Conservation (phyloP, 92 coral and sea anemone genomes). For the Nematostella vectensis region DNA sequence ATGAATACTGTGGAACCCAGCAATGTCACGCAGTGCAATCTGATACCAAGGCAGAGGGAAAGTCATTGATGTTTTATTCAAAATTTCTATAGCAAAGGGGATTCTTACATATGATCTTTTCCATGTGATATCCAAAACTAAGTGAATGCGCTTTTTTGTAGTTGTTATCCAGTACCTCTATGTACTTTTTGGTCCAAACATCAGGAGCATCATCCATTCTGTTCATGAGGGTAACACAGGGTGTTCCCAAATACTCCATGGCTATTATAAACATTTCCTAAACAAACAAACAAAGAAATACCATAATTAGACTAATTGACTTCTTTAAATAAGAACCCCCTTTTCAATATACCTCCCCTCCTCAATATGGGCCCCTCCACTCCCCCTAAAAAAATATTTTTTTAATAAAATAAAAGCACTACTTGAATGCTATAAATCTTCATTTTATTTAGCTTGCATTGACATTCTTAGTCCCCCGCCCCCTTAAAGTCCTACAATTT, state of each 20-base stretch:
- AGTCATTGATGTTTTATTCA: too few relatives aligned
- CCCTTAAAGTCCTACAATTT: too few relatives aligned
- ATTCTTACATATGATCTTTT: neutral
- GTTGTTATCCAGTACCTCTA: constrained; percentile 15
- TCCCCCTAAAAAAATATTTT: too few relatives aligned
- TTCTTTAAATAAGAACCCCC: too few relatives aligned
- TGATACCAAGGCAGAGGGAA: neutral
- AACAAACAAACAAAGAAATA: neutral
- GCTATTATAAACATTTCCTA: constrained; percentile 41
- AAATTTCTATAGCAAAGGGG: neutral
- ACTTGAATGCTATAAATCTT: too few relatives aligned
- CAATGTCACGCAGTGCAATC: constrained; percentile 42
- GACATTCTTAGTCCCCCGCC: too few relatives aligned
- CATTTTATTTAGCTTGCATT: too few relatives aligned
- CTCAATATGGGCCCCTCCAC: too few relatives aligned
- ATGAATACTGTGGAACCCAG: constrained; percentile 53
- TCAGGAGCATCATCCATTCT: constrained; percentile 26
- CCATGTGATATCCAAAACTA: neutral
- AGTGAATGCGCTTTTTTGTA: neutral
- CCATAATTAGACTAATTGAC: too few relatives aligned
- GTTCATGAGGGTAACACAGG: constrained; percentile 33
- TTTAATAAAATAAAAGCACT: too few relatives aligned
- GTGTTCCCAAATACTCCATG: constrained; percentile 37
- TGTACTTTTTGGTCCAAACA: constrained; percentile 26
- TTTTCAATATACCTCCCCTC: too few relatives aligned